Conservation (phyloP, 2,113 vertebrate genomes). For the Acinonyx jubatus region DNA sequence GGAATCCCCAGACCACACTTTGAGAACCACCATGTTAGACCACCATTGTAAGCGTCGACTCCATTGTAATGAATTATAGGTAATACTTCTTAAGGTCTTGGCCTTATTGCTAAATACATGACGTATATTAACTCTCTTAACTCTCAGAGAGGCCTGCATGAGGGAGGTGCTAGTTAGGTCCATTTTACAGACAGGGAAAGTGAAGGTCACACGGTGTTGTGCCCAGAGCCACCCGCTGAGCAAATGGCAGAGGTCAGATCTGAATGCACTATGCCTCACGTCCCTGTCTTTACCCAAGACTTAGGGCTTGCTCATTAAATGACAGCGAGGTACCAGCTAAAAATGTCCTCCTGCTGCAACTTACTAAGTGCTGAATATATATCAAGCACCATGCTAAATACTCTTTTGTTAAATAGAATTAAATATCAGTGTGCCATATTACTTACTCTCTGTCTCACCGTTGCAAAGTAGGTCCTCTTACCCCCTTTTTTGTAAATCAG, state of each 20-base stretch:
- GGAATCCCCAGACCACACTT: background rate
- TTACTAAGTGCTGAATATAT: background rate
- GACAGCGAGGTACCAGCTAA: fast-evolving
- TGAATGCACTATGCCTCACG: background rate
- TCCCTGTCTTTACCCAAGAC: background rate
- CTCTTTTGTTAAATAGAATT: background rate
- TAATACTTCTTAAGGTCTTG: too few relatives aligned
- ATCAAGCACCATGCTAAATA: background rate
- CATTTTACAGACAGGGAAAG: background rate
- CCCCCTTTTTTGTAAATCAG: background rate
- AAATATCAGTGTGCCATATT: fast-evolving
- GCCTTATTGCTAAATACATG: background rate
- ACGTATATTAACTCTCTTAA: background rate
- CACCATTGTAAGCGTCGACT: background rate
- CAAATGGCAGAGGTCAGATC: background rate
- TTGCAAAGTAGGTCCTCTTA: background rate
- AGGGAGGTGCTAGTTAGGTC: background rate
- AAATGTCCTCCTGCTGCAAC: fast-evolving
- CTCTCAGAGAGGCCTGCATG: fast-evolving
- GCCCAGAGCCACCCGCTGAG: background rate
- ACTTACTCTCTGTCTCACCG: background rate
- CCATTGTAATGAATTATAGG: background rate
- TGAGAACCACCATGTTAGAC: background rate
- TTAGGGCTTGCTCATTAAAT: background rate
- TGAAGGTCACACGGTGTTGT: background rate